These are phyloP conservation scores for Ypsolopha scabrella DNA, from an alignment of 2,888 invertebrate genomes.

Conservation along the genomic window DNA sequence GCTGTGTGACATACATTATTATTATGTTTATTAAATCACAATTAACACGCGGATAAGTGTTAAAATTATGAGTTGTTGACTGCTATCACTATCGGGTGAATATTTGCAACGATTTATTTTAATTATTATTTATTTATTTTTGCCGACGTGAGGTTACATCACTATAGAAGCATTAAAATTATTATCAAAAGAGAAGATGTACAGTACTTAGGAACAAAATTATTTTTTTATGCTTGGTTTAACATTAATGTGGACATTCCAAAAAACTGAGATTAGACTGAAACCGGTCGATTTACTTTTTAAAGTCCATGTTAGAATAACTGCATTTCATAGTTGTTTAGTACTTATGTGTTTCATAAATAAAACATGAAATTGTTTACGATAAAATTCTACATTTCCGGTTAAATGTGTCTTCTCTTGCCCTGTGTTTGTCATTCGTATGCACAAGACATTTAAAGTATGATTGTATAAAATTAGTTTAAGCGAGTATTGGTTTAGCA, in stretches of 20 bases:
- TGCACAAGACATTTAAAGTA: slow-evolving; percentile 45
- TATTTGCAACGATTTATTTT: too few species aligned
- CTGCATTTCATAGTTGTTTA: background rate
- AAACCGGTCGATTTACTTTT: background rate
- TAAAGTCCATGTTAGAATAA: background rate
- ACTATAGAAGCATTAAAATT: too few species aligned
- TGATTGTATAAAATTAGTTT: slow-evolving; percentile 30
- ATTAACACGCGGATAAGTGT: too few species aligned
- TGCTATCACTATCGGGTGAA: too few species aligned
- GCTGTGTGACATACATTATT: slow-evolving; percentile 1
- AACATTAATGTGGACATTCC: background rate
- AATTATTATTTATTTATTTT: too few species aligned
- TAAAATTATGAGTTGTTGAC: too few species aligned
- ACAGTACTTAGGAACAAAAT: background rate
- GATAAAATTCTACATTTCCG: too few species aligned
- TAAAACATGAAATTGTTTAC: background rate
- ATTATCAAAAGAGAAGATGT: background rate
- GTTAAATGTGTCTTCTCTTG: slow-evolving; percentile 12
- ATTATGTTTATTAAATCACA: background rate
- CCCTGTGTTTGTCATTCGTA: slow-evolving; percentile 35
- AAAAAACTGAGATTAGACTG: background rate
- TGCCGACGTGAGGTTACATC: too few species aligned
- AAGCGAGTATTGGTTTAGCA: slow-evolving; percentile 24
- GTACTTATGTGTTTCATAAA: background rate
- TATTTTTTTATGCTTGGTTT: background rate